Evolutionary conservation across 2,888 invertebrate species (phyloP), one percentile per base, ranked within the genome.

Genomic region (Thumatha senex): DNA sequence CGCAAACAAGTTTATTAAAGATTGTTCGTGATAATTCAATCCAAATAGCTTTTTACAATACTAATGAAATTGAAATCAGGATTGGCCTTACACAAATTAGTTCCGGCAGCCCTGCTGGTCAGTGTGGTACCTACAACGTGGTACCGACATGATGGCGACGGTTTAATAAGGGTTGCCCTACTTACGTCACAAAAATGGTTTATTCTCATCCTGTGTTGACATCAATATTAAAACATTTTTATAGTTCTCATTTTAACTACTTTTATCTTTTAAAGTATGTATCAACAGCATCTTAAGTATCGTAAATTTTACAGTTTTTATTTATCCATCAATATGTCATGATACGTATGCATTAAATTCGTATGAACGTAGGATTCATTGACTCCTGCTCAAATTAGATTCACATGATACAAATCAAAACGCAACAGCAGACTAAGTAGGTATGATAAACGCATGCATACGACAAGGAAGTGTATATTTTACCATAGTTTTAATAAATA

Each of bases 401-500:
- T 43, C 40, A 34, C 9, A 7, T 47, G 40, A 47, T 51, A 39
- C 13, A 51, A 55, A 63, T 59, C 40, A 45, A 67, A 59, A 49
- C 59, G 45, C 51, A 58, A 33, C 35, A 34, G 51, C 56, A 66
- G 63, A 63, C 63, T 48, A 50, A 24, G 42, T 46, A 48, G 63
- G 67, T 60, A 67, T 63, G 60, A 56, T 46, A 42, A 45, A 41
- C 12, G 51, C 67, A 56, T 55, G 55, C 50, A 53, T 58, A 56
- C 54, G 54, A 45, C 45, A 56, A 67, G 49, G 58, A 60, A 57
- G 49, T 55, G 67, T 56, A 57, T 68, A 67, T 59, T 61, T 69
- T 67, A 59, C 42, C 69, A 68, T 68, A 56, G 46, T 53, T 53
- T 69, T 54, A 61, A 68, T 65, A 62, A 55, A 60, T 55, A 56